Evolutionary conservation across 2,113 vertebrate genomes (phyloP), one percentile per base, ranked within the genome.

Genomic region (Paradoxurus hermaphroditus): DNA sequence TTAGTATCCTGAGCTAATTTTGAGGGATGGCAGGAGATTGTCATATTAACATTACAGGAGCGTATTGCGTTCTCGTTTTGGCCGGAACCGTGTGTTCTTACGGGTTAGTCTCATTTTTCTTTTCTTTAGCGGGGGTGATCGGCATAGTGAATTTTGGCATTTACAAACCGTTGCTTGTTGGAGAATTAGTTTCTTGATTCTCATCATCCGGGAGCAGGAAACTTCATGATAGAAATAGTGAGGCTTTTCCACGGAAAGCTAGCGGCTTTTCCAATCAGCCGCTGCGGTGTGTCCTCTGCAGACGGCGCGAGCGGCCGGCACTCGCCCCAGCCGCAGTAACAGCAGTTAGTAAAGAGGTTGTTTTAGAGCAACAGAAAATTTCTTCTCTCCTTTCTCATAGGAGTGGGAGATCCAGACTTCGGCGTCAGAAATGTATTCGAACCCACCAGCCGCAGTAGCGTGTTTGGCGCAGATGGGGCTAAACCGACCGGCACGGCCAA

Each of bases 401-500:
- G 8, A n/a, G 63, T 34, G 36, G 39, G 51, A 49, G 18, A 46
- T 49, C 41, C 34, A 59, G 7, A 29, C 39, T 5, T 31, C 19
- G 15, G 34, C 11, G 3, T 41, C 63, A 19, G 39, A 56, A 11
- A 46, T 12, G n/a, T 4, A 11, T 51, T 62, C 7, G 36, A 8
- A 25, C 27, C n/a, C 34, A 18, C 7, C 4, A 1, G 49, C 72
- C 49, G 39, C 31, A 9, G 63, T 23, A 27, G 6, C 19, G 21
- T 51, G 4, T 16, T 21, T 59, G 73, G 29, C 31, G 14, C 41
- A n/a, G 21, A 34, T 4, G 21, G 10, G 19, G 15, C 53, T 10
- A 46, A n/a, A 11, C 59, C 51, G 19, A 0, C 31, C 5, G 2
- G 39, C 29, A 19, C 5, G 5, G 23, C 29, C 0, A 2, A 72